Evolutionary conservation across 2,797 vertebrate species (phyloP), one percentile per base, ranked within the genome.

Genomic region (Danio albolineatus): DNA sequence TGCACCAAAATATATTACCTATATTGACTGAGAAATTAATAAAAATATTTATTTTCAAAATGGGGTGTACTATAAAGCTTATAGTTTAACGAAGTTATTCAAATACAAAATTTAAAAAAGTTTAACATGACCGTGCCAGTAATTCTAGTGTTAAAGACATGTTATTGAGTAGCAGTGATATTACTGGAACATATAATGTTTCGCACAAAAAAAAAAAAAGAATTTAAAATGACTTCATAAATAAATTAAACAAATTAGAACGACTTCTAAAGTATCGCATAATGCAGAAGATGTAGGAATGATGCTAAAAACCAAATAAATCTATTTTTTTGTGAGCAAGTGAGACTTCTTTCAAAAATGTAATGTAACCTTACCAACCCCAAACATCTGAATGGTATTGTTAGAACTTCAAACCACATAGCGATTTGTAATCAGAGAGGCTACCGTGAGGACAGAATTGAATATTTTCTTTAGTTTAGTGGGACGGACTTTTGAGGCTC

Each of bases 371-470:
- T 0, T 43, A 21, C 17, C 53, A 57, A 72, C 53, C 70, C 41
- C 53, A 57, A 44, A 57, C 13, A 5, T 70, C 41, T 14, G n/a
- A 38, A 60, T 12, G 16, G 2, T 10, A 28, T 17, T 44, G 39
- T 2, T 44, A 38, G 19, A 7, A 14, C 41, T 59, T 67, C 16
- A 41, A 67, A 60, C 16, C 53, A 39, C 28, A 49, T 1, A 9
- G 10, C 38, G 13, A 43, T 59, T 36, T 69, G 43, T 19, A 59
- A 69, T 49, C 76, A 78, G 64, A 69, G 13, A 49, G 53, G 28
- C 54, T 77, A 39, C 64, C 39, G 53, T 69, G 10, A 73, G 5
- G 6, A 6, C 12, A 44, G 17, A 71, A 41, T 13, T 53, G n/a
- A 10, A 41, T 10, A 17, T 41, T 70, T 54, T 39, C 28, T 54